Evolutionary conservation across 2,888 invertebrate species (phyloP), one percentile per base, ranked within the genome.

Genomic region (Campoplex capitator): DNA sequence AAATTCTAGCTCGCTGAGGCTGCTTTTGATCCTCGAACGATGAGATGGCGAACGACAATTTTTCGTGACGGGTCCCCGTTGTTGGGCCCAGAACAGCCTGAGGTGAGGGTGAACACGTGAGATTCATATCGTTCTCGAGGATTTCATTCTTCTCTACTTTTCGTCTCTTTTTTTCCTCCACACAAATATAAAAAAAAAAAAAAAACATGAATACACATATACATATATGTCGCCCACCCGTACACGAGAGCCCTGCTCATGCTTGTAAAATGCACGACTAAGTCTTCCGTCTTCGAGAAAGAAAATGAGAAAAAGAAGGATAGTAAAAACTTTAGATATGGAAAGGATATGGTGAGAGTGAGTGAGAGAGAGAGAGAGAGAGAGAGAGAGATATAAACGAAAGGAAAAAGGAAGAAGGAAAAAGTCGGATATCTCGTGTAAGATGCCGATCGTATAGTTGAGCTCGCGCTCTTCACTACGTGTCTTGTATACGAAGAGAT

Each of bases 81-180:
- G 67, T 38, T 73, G 32, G 35, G n/a, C 38, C 51, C 18, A 51
- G 35, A 35, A 78, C 54, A 77, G 45, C 45, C 51, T 62, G 23
- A 74, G n/a, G 76, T 42, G 80, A 45, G 79, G 73, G 51, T 65
- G 65, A 74, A 85, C 76, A 71, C 83, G 83, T 83, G 77, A 83
- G 84, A 84, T 83, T 86, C 80, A 71, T 86, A 88, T 88, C 84
- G 77, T 78, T 78, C 83, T 16, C 81, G 81, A 84, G 74, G 81
- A 81, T 81, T 86, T 86, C 68, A 81, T 86, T 84, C 81, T 86
- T 77, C 80, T 73, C 54, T 65, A 23, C 73, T 73, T 74, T 67
- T 81, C 73, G 32, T 83, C 67, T 38, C 80, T 51, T 85, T 71
- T 86, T 79, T 38, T 23, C 23, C 35, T 51, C 68, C 51, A 67